Evolutionary conservation across 2,888 invertebrate species (phyloP), one percentile per base, ranked within the genome.

Genomic region (Coremacera marginata): DNA sequence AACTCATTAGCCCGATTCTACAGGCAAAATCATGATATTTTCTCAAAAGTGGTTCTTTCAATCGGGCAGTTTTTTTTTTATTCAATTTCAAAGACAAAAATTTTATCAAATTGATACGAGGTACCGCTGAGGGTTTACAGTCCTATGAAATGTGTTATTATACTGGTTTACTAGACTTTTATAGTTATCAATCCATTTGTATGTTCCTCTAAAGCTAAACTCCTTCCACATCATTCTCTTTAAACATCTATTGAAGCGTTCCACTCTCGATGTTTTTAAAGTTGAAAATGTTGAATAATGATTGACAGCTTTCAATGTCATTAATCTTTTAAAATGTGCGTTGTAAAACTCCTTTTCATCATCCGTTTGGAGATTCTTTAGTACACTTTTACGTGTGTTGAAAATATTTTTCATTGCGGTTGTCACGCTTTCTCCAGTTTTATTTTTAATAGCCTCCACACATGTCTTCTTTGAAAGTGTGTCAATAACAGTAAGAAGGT

Each of bases 181-280:
- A 77, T 84, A 78, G n/a, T 80, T 79, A 80, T 85, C 75, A 75
- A 83, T 81, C 84, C 84, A 85, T 79, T 82, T 82, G 77, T 84
- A 86, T 14, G 79, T 80, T 67, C 85, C 85, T 57, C 82, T 78
- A 70, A 82, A 78, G 65, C 83, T 84, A 78, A 85, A 85, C 75
- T 84, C 78, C 72, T 82, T 82, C 78, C 37, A 37, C 37, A 37
- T 37, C 37, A 37, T 37, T 37, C 37, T 1, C 8, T 37, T 37
- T 37, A 37, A 37, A 37, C 5, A 5, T 37, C 37, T 37, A 37
- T 37, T 37, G 37, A 37, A 37, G 37, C 37, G 37, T 37, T 37
- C 37, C 37, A 37, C 37, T 37, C 3, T 37, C 37, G 37, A 37
- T 37, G 37, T 7, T 37, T 81, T 81, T 31, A 76, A 52, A n/a